Percentiles rank a stretch among this genome's conserved stretches.
phyloP scores from a whole-genome alignment of 2,113 vertebrate species.

The Thalassarche chlororhynchos region DNA sequence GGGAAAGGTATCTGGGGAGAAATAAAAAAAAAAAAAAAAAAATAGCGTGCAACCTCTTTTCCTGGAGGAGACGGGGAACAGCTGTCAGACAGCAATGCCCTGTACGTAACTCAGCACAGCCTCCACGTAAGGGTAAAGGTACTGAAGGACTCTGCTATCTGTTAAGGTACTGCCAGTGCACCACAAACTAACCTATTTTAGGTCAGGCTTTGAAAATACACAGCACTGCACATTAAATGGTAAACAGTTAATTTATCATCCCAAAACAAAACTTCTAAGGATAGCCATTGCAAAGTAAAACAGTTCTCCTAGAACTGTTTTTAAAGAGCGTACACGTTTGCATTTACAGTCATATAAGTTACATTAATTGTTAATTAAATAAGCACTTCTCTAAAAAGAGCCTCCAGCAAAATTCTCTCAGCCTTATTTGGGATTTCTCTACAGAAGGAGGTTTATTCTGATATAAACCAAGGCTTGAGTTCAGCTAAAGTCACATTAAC shows the following conservation, averaged over 20 bases:
- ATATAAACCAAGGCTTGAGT: neutral
- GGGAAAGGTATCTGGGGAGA: neutral
- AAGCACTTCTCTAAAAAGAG: neutral
- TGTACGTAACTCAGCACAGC: neutral
- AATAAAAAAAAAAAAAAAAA: neutral
- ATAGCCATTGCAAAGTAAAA: neutral
- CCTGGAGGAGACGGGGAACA: neutral
- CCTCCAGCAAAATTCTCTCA: neutral
- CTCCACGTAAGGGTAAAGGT: fast-evolving
- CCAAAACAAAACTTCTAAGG: neutral
- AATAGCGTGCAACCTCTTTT: neutral
- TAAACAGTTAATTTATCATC: neutral
- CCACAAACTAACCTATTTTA: too few species aligned
- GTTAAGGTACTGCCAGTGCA: fast-evolving
- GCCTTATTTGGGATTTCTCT: neutral
- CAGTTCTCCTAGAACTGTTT: neutral
- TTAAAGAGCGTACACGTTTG: neutral
- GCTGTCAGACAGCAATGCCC: neutral
- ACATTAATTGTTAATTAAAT: neutral
- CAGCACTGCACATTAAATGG: fast-evolving
- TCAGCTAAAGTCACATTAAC: neutral
- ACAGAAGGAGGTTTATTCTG: neutral
- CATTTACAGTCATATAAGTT: neutral
- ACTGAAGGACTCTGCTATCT: neutral
- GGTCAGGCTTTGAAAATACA: neutral